phyloP scores from a whole-genome alignment of 2,888 invertebrate species.

The Callyntrura sp. region DNA sequence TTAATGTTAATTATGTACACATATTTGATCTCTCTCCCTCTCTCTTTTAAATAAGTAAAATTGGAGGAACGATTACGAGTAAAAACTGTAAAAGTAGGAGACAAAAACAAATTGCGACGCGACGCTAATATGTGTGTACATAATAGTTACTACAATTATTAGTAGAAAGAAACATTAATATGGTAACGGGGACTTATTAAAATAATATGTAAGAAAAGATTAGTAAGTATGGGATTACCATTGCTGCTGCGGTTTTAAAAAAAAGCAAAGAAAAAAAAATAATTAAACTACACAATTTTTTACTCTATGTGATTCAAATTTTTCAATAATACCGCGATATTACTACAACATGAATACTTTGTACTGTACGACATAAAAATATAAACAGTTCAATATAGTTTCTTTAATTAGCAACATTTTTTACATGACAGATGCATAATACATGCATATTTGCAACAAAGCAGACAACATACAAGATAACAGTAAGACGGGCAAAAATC shows the following conservation, averaged over 20 bases:
- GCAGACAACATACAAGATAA: background rate
- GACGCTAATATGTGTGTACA: no score
- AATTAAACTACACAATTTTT: background rate
- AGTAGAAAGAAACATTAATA: no score
- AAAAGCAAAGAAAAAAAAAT: no score
- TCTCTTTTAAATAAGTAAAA: no score
- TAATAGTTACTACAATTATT: no score
- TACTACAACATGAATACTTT: background rate
- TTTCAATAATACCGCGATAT: conserved; percentile 12
- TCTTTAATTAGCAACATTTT: background rate
- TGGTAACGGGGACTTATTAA: no score
- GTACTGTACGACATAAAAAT: background rate
- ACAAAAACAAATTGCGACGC: no score
- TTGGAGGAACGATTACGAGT: background rate
- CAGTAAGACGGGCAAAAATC: background rate
- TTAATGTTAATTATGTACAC: background rate
- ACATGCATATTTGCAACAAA: no score
- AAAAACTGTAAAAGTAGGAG: background rate
- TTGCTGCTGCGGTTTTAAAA: no score
- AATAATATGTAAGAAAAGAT: no score
- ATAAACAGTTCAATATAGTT: background rate
- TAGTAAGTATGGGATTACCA: no score
- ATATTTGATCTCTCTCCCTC: background rate
- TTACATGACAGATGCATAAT: background rate
- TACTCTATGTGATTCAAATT: conserved; percentile 44